phyloP scores from a whole-genome alignment of 64 coral and sea anemone species.

The Actinia equina region DNA sequence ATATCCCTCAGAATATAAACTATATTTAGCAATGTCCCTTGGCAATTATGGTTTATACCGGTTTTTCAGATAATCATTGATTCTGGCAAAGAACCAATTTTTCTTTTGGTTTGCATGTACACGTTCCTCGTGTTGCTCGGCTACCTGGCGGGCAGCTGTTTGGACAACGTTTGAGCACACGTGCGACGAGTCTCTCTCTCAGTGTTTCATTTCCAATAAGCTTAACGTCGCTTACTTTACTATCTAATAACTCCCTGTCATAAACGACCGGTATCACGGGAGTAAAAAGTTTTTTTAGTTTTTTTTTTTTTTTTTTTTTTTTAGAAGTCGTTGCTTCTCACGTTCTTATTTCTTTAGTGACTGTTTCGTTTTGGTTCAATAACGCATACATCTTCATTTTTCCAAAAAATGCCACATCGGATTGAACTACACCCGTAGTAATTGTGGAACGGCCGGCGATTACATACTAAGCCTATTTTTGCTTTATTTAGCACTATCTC shows the following conservation, averaged over 20 bases:
- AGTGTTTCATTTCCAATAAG: constrained; percentile 1
- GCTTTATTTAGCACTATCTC: not conserved
- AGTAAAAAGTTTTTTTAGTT: too few species aligned
- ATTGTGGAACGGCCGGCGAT: not conserved
- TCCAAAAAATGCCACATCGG: too few species aligned
- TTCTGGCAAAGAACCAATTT: not conserved
- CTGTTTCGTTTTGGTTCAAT: not conserved
- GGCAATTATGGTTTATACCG: not conserved
- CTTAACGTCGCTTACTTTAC: not conserved
- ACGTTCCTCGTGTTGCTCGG: not conserved
- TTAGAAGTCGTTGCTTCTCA: not conserved
- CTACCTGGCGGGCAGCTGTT: constrained; percentile 9
- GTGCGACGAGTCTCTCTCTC: not conserved
- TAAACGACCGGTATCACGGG: not conserved
- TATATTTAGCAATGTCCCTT: not conserved
- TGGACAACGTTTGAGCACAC: not conserved
- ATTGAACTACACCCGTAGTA: too few species aligned
- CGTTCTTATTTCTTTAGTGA: not conserved
- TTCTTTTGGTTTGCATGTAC: not conserved
- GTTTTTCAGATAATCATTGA: not conserved
- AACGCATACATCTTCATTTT: too few species aligned
- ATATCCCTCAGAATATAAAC: not conserved
- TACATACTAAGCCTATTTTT: not conserved
- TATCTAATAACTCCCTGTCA: not conserved
- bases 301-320: too few species aligned